Evolutionary conservation across 2,888 invertebrate species (phyloP), one percentile per base, ranked within the genome.

Genomic region (Invenusta paracnida): DNA sequence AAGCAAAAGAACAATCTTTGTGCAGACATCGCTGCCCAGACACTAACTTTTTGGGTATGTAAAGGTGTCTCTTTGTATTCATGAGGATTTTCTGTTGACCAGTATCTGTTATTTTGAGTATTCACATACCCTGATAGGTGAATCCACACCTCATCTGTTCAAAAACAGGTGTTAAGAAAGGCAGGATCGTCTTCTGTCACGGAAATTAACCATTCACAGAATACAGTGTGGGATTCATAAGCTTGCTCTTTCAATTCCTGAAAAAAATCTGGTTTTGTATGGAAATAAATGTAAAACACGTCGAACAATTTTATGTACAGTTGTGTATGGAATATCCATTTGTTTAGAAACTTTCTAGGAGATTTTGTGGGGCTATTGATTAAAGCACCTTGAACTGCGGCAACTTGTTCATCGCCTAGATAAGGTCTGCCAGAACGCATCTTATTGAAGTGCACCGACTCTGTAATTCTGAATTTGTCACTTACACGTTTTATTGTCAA

Each of bases 101-200:
- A 73, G 73, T 73, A 73, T 23, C 73, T 73, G 73, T 5, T 73
- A 73, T 73, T 73, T 73, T 73, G 73, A 23, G 73, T 73, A 73
- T 73, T 73, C 17, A 73, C 73, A 73, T 73, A 73, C 73, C 73
- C 73, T 73, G 73, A 73, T 23, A 73, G 25, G 25, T 73, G 73
- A 73, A 73, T n/a, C 73, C 73, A 73, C 27, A 25, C 73, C 25
- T 73, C 73, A 73, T 73, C 73, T 5, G 73, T 73, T 23, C 73
- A 73, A 23, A 73, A 73, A 73, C 73, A 73, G 2, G 73, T 73
- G 73, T 73, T 23, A n/a, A 73, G 25, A 23, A 23, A 73, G 25
- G 73, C 25, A 23, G 27, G 73, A 73, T 73, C 73, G 2, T 73
- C 73, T 23, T 73, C 17, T 73, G 25, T 73, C 73, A 73, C 27